Conservation (phyloP, 2,888 invertebrate species). For the Trichopoda pennipes region DNA sequence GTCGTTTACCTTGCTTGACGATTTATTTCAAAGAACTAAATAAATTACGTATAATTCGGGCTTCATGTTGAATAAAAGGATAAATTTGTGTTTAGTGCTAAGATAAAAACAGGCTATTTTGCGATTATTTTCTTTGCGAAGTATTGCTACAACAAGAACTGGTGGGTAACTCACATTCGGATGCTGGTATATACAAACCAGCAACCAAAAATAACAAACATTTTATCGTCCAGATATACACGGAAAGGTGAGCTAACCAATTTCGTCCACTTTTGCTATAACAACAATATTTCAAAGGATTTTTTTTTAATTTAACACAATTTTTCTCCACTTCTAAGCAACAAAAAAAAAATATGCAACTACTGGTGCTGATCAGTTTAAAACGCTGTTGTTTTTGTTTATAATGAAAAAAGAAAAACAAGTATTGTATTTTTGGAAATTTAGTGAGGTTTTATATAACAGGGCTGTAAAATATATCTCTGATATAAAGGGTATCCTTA, state of each 20-base stretch:
- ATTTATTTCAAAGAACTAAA: too few species aligned
- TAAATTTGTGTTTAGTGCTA: too few species aligned
- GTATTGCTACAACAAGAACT: neutral
- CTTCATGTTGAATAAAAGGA: too few species aligned
- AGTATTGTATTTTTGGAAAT: conserved; percentile 6
- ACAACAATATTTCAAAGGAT: conserved; percentile 60
- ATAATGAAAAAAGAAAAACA: conserved; percentile 1
- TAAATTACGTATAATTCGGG: too few species aligned
- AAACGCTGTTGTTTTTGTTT: conserved; percentile 5
- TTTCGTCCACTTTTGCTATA: conserved; percentile 49
- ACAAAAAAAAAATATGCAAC: conserved; percentile 49
- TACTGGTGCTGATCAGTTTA: conserved; percentile 47
- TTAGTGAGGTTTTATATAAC: neutral
- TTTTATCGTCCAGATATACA: conserved; percentile 42
- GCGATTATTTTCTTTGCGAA: neutral
- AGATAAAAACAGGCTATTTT: too few species aligned
- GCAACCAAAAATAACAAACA: conserved; percentile 36
- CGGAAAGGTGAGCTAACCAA: conserved; percentile 35
- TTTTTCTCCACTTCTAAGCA: conserved; percentile 9
- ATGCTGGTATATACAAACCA: neutral
- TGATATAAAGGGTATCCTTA: too few species aligned
- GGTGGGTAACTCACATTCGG: neutral
- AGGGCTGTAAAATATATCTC: too few species aligned
- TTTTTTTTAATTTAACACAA: conserved; percentile 50
- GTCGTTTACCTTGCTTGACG: too few species aligned